Percentiles rank a stretch among this genome's conserved stretches.
Evolutionary conservation across 2,797 vertebrate genomes (phyloP).

Genomic region (Tinamus major): DNA sequence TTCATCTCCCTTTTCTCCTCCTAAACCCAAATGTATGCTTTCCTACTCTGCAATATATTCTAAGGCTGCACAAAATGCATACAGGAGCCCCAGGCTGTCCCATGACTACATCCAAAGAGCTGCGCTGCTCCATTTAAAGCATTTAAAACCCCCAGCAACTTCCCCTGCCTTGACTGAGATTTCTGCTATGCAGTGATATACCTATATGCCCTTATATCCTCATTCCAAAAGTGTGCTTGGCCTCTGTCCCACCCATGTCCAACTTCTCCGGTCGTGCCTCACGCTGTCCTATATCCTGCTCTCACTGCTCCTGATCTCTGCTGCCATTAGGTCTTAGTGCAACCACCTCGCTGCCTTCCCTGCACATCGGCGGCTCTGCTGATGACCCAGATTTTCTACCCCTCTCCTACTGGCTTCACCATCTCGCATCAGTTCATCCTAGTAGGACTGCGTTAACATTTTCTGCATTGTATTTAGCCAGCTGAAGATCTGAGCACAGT

Average conservation of each 20-base stretch:
- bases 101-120: accelerated
- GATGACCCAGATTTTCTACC: neutral
- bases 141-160: neutral
- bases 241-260: neutral
- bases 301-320: neutral
- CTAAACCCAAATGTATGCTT: neutral
- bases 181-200: neutral
- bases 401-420: neutral
- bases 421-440: neutral
- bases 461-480: neutral
- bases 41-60: neutral
- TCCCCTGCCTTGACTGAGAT: neutral
- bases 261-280: no score
- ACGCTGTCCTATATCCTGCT: no score
- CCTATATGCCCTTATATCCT: neutral
- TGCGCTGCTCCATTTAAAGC: neutral
- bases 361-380: no score
- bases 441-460: neutral
- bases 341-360: neutral
- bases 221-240: neutral
- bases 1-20: neutral
- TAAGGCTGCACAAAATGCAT: neutral
- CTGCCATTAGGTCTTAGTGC: neutral
- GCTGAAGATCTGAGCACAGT: neutral
- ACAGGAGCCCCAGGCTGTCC: neutral